These are phyloP conservation scores for Patella pellucida DNA, from an alignment of 2,888 invertebrate genomes.

Conservation along the genomic window DNA sequence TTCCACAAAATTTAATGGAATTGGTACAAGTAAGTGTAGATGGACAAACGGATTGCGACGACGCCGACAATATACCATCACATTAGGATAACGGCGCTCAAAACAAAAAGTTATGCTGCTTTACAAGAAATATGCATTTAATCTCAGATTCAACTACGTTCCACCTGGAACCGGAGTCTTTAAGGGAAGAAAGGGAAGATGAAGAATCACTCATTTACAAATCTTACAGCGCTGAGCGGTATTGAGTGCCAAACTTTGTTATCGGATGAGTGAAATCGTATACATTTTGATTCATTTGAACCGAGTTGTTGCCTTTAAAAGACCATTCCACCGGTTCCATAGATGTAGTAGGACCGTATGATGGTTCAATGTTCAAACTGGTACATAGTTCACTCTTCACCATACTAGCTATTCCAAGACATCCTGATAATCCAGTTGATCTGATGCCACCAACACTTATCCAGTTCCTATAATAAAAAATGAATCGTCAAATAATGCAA, in stretches of 20 bases:
- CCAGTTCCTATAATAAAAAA: slow-evolving; percentile 42
- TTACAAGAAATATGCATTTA: no score
- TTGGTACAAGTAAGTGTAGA: no score
- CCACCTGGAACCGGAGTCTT: no score
- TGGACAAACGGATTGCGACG: no score
- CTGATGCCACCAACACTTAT: slow-evolving; percentile 61
- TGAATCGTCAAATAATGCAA: no score
- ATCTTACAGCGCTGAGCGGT: slow-evolving; percentile 7
- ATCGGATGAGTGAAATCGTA: slow-evolving; percentile 51
- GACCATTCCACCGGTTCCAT: slow-evolving; percentile 35
- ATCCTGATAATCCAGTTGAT: slow-evolving; percentile 60
- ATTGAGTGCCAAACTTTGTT: slow-evolving; percentile 35
- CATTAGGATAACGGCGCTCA: no score
- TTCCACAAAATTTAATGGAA: no score
- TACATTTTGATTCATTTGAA: slow-evolving; percentile 36
- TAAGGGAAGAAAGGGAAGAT: no score
- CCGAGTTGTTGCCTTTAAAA: slow-evolving; percentile 19
- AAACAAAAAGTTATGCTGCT: no score
- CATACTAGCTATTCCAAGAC: slow-evolving; percentile 53
- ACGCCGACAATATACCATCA: no score
- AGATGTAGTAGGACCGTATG: slow-evolving; percentile 25
- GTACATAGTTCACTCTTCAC: slow-evolving; percentile 37
- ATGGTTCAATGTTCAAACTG: slow-evolving; percentile 41
- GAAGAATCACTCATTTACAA: no score
- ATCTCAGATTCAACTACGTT: no score